These are phyloP conservation scores for Haliclona indistincta DNA, from an alignment of 37 sponge, comb jelly and placozoan species.

Conservation along the genomic window DNA sequence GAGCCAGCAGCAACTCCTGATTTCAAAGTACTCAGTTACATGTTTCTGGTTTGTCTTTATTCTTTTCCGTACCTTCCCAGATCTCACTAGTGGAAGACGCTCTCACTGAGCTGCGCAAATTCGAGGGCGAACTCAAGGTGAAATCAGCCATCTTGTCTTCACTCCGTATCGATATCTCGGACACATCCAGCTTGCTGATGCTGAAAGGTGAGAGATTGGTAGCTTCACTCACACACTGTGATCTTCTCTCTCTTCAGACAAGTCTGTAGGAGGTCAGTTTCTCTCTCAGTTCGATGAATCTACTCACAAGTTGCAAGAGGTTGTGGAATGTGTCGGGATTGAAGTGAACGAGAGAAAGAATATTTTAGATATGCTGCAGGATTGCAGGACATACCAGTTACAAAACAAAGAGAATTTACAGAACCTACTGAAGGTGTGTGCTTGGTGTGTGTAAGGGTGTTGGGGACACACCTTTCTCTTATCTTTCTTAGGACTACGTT, in stretches of 20 bases:
- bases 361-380: conserved; percentile 55
- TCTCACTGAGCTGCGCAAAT: conserved; percentile 64
- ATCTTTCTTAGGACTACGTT: conserved; percentile 49
- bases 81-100: conserved; percentile 59
- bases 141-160: conserved; percentile 52
- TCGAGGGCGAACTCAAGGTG: conserved; percentile 77
- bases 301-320: conserved; percentile 72
- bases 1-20: conserved; percentile 3
- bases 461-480: no score
- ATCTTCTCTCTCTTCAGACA: conserved; percentile 49
- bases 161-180: conserved; percentile 65
- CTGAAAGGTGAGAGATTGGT: conserved; percentile 63
- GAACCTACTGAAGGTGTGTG: conserved; percentile 11
- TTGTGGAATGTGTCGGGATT: conserved; percentile 55
- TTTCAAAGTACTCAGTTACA: conserved; percentile 42
- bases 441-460: no score
- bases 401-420: conserved; percentile 18
- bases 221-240: background rate
- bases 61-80: conserved; percentile 4
- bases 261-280: conserved; percentile 72
- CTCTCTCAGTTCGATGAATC: conserved; percentile 59
- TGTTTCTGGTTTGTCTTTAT: background rate
- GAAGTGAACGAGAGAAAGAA: conserved; percentile 77
- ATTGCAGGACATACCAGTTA: conserved; percentile 28
- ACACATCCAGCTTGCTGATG: conserved; percentile 44